These are phyloP conservation scores for Drosophila imparisetae DNA, from an alignment of 2,888 invertebrate species.

Conservation along the genomic window DNA sequence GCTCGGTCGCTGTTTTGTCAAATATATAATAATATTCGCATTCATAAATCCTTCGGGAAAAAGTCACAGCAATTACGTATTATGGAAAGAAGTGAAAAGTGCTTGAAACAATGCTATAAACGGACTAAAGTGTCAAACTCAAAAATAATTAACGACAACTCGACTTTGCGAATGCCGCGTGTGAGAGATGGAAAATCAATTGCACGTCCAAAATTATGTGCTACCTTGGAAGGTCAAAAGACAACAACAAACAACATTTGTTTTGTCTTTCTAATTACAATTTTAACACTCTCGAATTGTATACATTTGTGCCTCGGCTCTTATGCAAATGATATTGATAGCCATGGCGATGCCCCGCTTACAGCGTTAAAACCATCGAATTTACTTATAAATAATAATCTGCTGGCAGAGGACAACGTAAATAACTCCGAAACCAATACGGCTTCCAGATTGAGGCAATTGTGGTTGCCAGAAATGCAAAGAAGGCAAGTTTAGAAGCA, in stretches of 20 bases:
- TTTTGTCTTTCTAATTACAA: conserved; percentile 30
- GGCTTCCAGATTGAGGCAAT: conserved; percentile 13
- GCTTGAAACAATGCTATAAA: conserved; percentile 47
- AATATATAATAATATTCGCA: conserved; percentile 17
- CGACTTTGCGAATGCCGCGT: conserved; percentile 45
- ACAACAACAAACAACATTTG: conserved; percentile 26
- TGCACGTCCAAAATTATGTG: conserved; percentile 52
- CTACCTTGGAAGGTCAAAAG: conserved; percentile 32
- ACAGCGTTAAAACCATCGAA: conserved; percentile 24
- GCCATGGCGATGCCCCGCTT: conserved; percentile 23
- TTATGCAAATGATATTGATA: conserved; percentile 31
- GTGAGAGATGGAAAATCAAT: conserved; percentile 76
- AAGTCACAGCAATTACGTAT: conserved; percentile 43
- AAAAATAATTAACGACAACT: conserved; percentile 15
- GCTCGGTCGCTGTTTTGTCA: conserved; percentile 23
- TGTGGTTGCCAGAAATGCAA: conserved; percentile 17
- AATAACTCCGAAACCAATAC: conserved; percentile 26
- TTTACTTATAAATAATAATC: conserved; percentile 18
- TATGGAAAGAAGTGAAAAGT: conserved; percentile 69
- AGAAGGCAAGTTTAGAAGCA: conserved; percentile 53
- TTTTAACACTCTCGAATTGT: conserved; percentile 40
- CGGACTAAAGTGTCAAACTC: conserved; percentile 57
- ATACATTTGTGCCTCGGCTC: conserved; percentile 23
- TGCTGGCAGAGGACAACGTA: conserved; percentile 30
- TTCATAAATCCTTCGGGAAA: conserved; percentile 28